Conservation (phyloP, 2,797 vertebrate species). For the Semotilus atromaculatus region DNA sequence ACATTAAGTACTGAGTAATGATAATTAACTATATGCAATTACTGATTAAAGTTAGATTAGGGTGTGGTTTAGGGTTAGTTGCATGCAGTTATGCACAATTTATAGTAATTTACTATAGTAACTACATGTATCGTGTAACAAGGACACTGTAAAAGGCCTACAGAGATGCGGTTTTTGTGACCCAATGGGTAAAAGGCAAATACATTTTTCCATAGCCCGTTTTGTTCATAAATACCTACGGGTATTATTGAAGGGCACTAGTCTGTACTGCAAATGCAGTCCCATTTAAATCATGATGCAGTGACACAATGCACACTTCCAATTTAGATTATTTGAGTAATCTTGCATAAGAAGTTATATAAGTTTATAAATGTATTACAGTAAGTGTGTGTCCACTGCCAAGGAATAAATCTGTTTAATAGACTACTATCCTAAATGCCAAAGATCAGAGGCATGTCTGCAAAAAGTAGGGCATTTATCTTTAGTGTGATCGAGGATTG, state of each 20-base stretch:
- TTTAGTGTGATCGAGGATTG: not conserved
- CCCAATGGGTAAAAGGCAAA: not conserved
- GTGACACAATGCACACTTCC: not conserved
- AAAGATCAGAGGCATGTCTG: not conserved
- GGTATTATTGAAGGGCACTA: not conserved
- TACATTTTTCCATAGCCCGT: not conserved
- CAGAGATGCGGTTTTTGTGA: not conserved
- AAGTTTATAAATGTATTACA: not conserved
- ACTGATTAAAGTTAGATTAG: not conserved
- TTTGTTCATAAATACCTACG: not conserved
- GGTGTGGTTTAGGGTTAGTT: not conserved
- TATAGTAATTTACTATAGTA: not conserved
- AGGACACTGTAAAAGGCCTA: not conserved
- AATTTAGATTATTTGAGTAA: not conserved
- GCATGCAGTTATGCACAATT: not conserved
- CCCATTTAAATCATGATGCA: not conserved
- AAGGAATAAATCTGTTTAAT: not conserved
- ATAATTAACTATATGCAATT: not conserved
- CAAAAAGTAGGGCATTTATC: not conserved
- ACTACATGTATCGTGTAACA: not conserved
- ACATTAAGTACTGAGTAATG: not conserved
- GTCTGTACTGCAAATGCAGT: not conserved
- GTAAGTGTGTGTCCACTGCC: not conserved
- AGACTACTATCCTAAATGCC: not conserved
- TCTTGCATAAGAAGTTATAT: slow-evolving; percentile 5